Conservation (phyloP, 2,113 vertebrate species). For the Catharus fuscescens region DNA sequence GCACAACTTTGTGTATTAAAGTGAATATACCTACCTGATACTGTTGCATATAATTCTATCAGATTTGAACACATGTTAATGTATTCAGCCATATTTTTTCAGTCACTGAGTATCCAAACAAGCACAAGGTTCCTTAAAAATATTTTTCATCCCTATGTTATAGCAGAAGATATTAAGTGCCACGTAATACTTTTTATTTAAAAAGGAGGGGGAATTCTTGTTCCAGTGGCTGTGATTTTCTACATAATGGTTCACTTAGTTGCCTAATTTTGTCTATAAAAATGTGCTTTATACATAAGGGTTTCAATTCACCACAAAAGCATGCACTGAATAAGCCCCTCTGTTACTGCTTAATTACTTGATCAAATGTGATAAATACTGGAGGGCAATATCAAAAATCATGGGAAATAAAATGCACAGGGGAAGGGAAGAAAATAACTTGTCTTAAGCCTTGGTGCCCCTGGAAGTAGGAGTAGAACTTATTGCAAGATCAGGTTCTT, state of each 20-base stretch:
- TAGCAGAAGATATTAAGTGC: neutral
- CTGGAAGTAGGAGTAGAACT: neutral
- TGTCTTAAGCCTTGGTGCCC: neutral
- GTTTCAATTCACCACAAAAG: neutral
- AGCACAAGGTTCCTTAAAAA: neutral
- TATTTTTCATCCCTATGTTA: neutral
- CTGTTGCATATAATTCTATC: neutral
- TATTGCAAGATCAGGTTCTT: neutral
- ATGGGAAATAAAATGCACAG: neutral
- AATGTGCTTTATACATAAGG: neutral
- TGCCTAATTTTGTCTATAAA: neutral
- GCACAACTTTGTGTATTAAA: neutral
- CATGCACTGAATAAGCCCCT: neutral
- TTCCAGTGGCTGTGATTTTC: neutral
- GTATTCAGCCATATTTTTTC: neutral
- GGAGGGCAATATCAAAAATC: neutral
- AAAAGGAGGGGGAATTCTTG: neutral
- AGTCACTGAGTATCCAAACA: neutral
- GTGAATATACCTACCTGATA: neutral
- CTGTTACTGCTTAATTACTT: neutral
- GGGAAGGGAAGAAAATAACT: neutral
- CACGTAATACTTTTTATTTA: neutral
- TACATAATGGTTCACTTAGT: neutral
- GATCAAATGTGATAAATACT: neutral
- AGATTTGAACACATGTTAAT: conserved; percentile 2